These are phyloP conservation scores for Pogona vitticeps DNA, from an alignment of 2,113 vertebrate species.

Conservation along the genomic window DNA sequence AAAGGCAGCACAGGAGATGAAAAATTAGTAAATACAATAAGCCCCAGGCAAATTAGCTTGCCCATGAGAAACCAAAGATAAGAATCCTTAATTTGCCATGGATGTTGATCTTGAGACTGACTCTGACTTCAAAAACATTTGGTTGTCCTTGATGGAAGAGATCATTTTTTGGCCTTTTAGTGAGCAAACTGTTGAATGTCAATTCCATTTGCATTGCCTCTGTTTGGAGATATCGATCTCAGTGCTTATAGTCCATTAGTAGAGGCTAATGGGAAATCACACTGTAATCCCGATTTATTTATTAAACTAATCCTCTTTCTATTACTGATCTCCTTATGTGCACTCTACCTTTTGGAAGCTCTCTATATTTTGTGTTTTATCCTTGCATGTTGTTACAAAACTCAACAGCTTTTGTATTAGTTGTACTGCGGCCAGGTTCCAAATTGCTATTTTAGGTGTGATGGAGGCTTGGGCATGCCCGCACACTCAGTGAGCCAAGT, in stretches of 20 bases:
- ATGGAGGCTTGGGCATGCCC: neutral
- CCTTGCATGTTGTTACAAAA: neutral
- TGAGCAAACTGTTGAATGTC: constrained; percentile 8
- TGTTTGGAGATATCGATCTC: constrained; percentile 35
- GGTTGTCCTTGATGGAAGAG: constrained; percentile 55
- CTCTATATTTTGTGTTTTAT: neutral
- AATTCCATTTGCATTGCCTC: constrained; percentile 6
- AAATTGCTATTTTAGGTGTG: neutral
- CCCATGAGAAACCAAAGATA: constrained; percentile 57
- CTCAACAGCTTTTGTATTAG: neutral
- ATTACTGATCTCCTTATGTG: neutral
- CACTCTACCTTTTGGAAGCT: neutral
- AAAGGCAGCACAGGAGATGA: constrained; percentile 52
- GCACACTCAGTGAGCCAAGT: neutral
- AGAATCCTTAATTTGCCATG: constrained; percentile 65
- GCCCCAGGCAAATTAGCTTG: constrained; percentile 46
- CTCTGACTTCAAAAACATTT: constrained; percentile 55
- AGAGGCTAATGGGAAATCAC: constrained; percentile 13
- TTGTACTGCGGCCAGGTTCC: neutral
- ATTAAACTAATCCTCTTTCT: constrained; percentile 26
- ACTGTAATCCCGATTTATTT: neutral
- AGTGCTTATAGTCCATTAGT: constrained; percentile 37
- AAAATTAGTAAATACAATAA: constrained; percentile 53
- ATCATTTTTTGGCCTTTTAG: constrained; percentile 2
- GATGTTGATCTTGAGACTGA: constrained; percentile 59